phyloP scores from a whole-genome alignment of 2,797 vertebrate genomes.

The Harpagifer antarcticus region DNA sequence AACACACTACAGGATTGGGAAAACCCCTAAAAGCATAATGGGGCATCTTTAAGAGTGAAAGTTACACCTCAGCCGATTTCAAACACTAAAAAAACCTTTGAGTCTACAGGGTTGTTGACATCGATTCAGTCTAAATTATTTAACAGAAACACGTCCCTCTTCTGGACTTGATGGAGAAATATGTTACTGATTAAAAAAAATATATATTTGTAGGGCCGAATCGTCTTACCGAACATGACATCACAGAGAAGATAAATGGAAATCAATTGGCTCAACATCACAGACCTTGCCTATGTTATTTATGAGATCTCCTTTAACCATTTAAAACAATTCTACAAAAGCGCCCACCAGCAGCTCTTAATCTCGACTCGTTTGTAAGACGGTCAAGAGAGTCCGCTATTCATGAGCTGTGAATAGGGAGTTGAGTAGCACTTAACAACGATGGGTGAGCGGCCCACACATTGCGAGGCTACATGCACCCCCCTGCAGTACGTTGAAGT shows the following conservation, averaged over 20 bases:
- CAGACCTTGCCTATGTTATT: conserved; percentile 6
- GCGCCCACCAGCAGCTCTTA: conserved; percentile 34
- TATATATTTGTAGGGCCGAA: background rate
- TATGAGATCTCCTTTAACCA: conserved; percentile 10
- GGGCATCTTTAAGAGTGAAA: conserved; percentile 4
- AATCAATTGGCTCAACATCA: background rate
- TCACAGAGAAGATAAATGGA: background rate
- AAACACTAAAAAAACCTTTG: conserved; percentile 29
- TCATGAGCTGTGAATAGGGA: conserved; percentile 61
- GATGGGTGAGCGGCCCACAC: conserved; percentile 56
- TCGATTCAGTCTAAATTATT: conserved; percentile 15
- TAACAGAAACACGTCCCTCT: background rate
- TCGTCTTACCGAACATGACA: background rate
- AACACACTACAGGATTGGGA: no score
- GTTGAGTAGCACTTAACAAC: conserved; percentile 62
- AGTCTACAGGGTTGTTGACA: conserved; percentile 16
- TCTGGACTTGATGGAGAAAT: conserved; percentile 6
- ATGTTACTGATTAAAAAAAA: background rate
- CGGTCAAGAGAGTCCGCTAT: conserved; percentile 30
- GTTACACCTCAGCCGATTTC: conserved; percentile 13
- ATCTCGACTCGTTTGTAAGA: conserved; percentile 18
- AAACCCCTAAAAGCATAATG: no score
- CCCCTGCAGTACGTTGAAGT: conserved; percentile 31
- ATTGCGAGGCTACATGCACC: conserved; percentile 35
- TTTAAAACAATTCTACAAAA: conserved; percentile 24